A percentile compares a stretch with the other conserved stretches of the same genome.
Evolutionary conservation across 1,140 invertebrate genomes (phyloP).

Genomic region (Phenacoccus solenopsis): DNA sequence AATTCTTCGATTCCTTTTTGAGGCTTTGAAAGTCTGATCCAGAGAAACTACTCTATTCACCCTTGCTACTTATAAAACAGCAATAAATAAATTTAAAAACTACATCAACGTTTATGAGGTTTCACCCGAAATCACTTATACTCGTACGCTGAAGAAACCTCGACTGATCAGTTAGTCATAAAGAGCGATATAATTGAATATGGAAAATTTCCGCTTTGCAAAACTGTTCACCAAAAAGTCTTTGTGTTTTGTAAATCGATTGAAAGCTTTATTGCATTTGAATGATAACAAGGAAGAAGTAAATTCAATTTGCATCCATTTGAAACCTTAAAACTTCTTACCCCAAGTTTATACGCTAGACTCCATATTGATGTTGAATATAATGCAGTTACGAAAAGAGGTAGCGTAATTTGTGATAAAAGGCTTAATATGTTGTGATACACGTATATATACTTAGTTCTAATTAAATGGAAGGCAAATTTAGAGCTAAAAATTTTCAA

Average conservation of each 20-base stretch:
- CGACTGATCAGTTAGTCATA: too few relatives aligned
- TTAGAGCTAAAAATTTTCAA: too few relatives aligned
- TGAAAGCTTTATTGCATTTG: constrained; percentile 2
- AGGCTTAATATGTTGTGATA: background rate
- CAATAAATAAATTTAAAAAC: too few relatives aligned
- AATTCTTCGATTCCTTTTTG: too few relatives aligned
- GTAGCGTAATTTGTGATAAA: background rate
- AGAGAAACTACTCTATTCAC: too few relatives aligned
- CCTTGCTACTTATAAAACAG: too few relatives aligned
- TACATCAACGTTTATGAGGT: too few relatives aligned
- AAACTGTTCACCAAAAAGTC: background rate
- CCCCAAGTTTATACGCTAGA: background rate
- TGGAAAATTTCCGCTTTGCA: background rate
- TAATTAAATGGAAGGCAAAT: too few relatives aligned
- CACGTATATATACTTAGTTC: too few relatives aligned
- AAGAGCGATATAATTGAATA: constrained; percentile 4
- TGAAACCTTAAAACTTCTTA: constrained; percentile 1
- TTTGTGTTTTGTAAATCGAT: background rate
- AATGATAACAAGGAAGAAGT: background rate
- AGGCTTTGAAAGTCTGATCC: too few relatives aligned
- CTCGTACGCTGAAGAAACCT: too few relatives aligned
- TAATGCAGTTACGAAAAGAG: background rate
- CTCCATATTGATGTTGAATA: background rate
- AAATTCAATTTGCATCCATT: constrained; percentile 3
- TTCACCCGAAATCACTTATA: too few relatives aligned